phyloP scores from a whole-genome alignment of 2,797 vertebrate genomes.

The Lindbergichthys nudifrons region DNA sequence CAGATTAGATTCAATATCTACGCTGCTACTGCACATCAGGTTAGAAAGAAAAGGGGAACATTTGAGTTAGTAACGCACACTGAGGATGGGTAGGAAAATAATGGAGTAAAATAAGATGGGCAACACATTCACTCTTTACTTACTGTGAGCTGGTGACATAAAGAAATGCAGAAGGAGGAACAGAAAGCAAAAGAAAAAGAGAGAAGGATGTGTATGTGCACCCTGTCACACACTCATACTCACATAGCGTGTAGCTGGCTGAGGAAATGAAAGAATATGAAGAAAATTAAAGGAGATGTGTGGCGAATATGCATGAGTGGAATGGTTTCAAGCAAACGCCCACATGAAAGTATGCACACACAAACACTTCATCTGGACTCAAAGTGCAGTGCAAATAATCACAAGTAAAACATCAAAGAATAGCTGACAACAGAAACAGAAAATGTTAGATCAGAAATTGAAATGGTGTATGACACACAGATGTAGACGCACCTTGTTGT shows the following conservation, averaged over 20 bases:
- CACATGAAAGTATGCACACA: constrained; percentile 30
- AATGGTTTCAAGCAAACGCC: constrained; percentile 53
- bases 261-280: constrained; percentile 74
- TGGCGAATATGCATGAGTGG: constrained; percentile 55
- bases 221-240: constrained; percentile 76
- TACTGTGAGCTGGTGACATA: constrained; percentile 29
- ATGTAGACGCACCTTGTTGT: constrained; percentile 91
- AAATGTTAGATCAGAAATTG: constrained; percentile 4
- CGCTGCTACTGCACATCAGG: constrained; percentile 19
- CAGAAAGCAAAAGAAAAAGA: neutral
- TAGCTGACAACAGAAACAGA: neutral
- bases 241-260: constrained; percentile 80
- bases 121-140: constrained; percentile 38
- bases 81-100: constrained; percentile 21
- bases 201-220: constrained; percentile 51
- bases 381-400: constrained; percentile 39
- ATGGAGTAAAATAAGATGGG: constrained; percentile 17
- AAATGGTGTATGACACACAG: neutral
- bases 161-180: neutral
- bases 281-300: constrained; percentile 75
- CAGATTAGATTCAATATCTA: constrained; percentile 5
- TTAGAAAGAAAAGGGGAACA: constrained; percentile 37
- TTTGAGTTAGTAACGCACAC: constrained; percentile 53
- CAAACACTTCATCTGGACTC: constrained; percentile 30
- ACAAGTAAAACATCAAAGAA: constrained; percentile 14